Conservation (phyloP, 2,888 invertebrate genomes). For the Hirtodrosophila histrioides region DNA sequence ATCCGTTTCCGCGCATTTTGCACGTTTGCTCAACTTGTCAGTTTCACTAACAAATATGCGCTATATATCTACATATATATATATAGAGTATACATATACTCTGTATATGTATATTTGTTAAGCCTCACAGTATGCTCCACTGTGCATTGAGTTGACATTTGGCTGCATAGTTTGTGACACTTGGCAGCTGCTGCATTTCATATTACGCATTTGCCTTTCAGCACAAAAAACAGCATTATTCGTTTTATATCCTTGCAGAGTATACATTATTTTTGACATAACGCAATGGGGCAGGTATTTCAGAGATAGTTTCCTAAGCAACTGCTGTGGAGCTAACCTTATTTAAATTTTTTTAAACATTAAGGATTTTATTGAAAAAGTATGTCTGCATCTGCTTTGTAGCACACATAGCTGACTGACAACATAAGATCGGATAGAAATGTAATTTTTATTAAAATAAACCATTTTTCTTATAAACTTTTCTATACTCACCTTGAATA, state of each 20-base stretch:
- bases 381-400: too few species aligned
- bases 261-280: background rate
- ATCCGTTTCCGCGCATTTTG: conserved; percentile 56
- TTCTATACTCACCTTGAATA: too few species aligned
- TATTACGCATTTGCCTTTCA: background rate
- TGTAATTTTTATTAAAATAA: too few species aligned
- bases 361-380: too few species aligned
- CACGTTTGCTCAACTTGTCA: conserved; percentile 70
- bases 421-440: too few species aligned
- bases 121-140: conserved; percentile 33
- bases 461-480: too few species aligned
- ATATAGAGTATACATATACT: background rate
- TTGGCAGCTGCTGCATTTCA: conserved; percentile 15
- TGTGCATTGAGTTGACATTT: conserved; percentile 61
- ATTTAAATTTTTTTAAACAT: too few species aligned
- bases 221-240: background rate
- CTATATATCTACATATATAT: conserved; percentile 7
- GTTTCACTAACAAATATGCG: conserved; percentile 51
- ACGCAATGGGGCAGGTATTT: background rate
- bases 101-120: background rate
- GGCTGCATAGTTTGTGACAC: conserved; percentile 8
- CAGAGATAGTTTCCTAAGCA: background rate
- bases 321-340: too few species aligned
- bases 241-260: background rate
- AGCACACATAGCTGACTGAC: too few species aligned